phyloP scores from a whole-genome alignment of 2,113 vertebrate genomes.

The Mungos mungo region DNA sequence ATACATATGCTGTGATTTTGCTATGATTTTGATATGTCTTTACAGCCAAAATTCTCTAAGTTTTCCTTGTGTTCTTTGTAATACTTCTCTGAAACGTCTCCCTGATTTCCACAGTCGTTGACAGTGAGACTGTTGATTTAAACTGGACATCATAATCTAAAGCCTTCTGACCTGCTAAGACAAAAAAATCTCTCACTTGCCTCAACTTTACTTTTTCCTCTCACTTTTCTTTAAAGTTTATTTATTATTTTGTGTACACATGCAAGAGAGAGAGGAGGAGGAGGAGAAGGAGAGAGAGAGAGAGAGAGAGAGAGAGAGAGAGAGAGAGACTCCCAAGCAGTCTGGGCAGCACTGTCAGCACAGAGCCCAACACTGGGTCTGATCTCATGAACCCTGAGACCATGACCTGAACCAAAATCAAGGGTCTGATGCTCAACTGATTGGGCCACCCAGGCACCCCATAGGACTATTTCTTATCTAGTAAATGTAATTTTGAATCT shows the following conservation, averaged over 20 bases:
- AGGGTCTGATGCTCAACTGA: too few relatives aligned
- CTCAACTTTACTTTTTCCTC: neutral
- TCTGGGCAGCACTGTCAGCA: too few relatives aligned
- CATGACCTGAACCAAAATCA: too few relatives aligned
- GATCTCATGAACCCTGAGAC: too few relatives aligned
- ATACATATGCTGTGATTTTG: neutral
- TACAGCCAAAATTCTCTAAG: neutral
- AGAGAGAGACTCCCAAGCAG: too few relatives aligned
- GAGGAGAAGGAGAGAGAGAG: too few relatives aligned
- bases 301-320: too few relatives aligned
- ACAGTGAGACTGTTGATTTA: neutral
- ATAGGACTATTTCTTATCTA: neutral
- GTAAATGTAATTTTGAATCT: neutral
- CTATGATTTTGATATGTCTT: slow-evolving; percentile 22
- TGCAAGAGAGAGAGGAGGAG: too few relatives aligned
- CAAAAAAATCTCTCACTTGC: neutral
- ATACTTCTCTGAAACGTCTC: neutral
- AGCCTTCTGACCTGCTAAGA: neutral
- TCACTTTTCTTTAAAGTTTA: neutral
- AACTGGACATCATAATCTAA: neutral
- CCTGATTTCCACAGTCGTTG: neutral
- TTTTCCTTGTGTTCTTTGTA: neutral
- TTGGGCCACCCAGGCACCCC: too few relatives aligned
- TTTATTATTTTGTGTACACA: too few relatives aligned
- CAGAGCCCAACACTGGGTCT: too few relatives aligned